A percentile compares a stretch with the other conserved stretches of the same genome.
Evolutionary conservation across 2,888 invertebrate genomes (phyloP).

Genomic region (Polydrusus tereticollis): DNA sequence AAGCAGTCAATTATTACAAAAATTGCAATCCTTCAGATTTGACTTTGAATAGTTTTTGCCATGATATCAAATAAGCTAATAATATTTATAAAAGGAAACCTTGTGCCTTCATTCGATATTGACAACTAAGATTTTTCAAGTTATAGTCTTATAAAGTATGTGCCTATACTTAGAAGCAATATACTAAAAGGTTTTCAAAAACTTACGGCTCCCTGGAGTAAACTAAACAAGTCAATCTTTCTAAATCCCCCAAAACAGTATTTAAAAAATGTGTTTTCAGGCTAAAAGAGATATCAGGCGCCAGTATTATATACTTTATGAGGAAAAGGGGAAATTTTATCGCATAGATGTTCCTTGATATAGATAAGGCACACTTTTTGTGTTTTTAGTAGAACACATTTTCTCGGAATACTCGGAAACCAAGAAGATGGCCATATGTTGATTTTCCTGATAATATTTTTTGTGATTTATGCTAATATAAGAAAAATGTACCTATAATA

Average conservation of each 20-base stretch:
- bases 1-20: too few species aligned
- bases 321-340: conserved; percentile 20
- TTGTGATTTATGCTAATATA: conserved; percentile 2
- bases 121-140: background rate
- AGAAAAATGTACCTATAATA: background rate
- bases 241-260: conserved; percentile 18
- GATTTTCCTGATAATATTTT: background rate
- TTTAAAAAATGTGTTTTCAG: conserved; percentile 23
- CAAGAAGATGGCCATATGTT: background rate
- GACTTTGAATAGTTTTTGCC: too few species aligned
- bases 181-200: conserved; percentile 17
- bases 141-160: conserved; percentile 9
- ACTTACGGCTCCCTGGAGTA: background rate
- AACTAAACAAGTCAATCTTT: conserved; percentile 15
- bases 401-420: background rate
- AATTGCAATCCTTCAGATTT: too few species aligned
- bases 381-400: conserved; percentile 13
- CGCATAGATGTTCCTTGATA: conserved; percentile 6
- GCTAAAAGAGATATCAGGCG: conserved; percentile 18
- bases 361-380: conserved; percentile 10
- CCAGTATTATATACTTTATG: conserved; percentile 21
- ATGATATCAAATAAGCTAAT: too few species aligned
- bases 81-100: background rate
- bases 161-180: conserved; percentile 12
- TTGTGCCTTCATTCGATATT: background rate